Evolutionary conservation across 2,797 vertebrate species (phyloP).

Genomic region (Loris lydekkerianus): DNA sequence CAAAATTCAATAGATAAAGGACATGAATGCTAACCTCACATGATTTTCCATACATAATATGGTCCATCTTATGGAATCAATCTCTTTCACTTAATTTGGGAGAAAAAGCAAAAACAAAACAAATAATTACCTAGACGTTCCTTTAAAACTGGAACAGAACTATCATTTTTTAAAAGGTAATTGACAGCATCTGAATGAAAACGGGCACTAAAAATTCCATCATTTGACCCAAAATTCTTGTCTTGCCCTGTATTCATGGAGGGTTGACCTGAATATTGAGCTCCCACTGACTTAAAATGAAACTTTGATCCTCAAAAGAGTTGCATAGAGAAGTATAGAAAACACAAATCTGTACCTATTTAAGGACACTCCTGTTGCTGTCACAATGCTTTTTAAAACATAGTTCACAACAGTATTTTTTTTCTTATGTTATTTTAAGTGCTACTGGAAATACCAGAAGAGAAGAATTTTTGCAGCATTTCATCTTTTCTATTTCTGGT

Average conservation of each 20-base stretch:
- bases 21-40: neutral
- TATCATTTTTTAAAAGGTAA: conserved; percentile 33
- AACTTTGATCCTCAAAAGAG: conserved; percentile 79
- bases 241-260: conserved; percentile 59
- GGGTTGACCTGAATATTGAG: conserved; percentile 68
- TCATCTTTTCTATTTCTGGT: conserved; percentile 75
- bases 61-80: conserved; percentile 14
- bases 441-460: conserved; percentile 76
- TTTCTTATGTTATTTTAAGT: conserved; percentile 81
- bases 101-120: conserved; percentile 36
- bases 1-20: conserved; percentile 46
- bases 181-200: conserved; percentile 57
- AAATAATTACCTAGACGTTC: neutral
- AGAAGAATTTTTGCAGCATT: conserved; percentile 66
- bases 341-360: conserved; percentile 78
- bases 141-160: conserved; percentile 34
- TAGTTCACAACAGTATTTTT: conserved; percentile 67
- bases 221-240: conserved; percentile 75
- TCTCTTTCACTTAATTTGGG: neutral
- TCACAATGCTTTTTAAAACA: conserved; percentile 73
- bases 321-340: conserved; percentile 47
- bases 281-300: conserved; percentile 76
- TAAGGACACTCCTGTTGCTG: conserved; percentile 65
- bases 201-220: conserved; percentile 61
- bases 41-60: neutral